Percentiles rank a stretch among this genome's conserved stretches.
Evolutionary conservation across 2,797 vertebrate species (phyloP).

Genomic region (Acanthurus tractus): DNA sequence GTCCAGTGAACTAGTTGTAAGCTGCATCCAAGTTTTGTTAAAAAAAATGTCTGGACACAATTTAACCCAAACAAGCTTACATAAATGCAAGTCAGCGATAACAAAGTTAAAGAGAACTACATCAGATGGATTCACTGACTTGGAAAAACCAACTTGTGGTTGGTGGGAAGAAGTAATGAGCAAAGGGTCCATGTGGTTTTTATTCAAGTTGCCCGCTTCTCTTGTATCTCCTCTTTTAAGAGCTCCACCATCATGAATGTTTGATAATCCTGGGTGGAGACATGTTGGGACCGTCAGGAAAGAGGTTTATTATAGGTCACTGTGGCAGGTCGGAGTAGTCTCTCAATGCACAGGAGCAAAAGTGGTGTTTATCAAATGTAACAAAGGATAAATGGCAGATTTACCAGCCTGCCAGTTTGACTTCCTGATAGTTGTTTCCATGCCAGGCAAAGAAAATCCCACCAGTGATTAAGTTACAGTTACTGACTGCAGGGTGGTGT

Average conservation of each 20-base stretch:
- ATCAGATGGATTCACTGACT: background rate
- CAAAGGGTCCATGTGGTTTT: conserved; percentile 4
- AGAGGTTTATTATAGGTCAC: conserved; percentile 28
- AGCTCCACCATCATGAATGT: conserved; percentile 28
- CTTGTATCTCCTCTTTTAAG: background rate
- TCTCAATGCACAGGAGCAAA: background rate
- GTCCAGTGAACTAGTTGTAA: background rate
- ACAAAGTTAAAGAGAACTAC: background rate
- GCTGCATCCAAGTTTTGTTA: background rate
- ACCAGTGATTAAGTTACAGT: background rate
- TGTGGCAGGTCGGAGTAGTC: conserved; percentile 1
- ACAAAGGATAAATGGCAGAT: background rate
- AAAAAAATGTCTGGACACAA: background rate
- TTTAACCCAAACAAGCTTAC: background rate
- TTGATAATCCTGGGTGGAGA: conserved; percentile 25
- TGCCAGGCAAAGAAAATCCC: background rate
- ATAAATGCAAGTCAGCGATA: background rate
- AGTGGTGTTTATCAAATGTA: background rate
- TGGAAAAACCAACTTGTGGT: background rate
- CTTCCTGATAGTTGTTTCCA: background rate
- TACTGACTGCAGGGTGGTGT: conserved; percentile 21
- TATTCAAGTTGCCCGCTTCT: background rate
- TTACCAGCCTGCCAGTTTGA: background rate
- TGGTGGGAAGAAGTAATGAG: background rate
- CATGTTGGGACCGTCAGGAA: background rate